A percentile compares a stretch with the other conserved stretches of the same genome.
Evolutionary conservation across 2,113 vertebrate species (phyloP).

Genomic region (Cololabis saira): DNA sequence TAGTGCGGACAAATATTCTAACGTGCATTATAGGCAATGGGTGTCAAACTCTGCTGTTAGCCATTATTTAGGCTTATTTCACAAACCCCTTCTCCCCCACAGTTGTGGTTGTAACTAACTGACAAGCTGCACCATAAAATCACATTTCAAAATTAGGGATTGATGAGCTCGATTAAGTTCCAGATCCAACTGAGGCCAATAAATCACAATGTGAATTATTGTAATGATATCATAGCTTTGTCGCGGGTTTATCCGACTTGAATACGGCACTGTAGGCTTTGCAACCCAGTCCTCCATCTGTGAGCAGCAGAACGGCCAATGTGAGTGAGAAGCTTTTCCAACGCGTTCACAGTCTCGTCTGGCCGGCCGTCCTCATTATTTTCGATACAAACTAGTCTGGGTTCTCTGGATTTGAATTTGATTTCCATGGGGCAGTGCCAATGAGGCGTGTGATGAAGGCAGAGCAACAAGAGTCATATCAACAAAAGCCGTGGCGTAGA

Average conservation of each 20-base stretch:
- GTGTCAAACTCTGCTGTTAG: conserved; percentile 33
- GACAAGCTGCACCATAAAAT: conserved; percentile 12
- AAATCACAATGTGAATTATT: conserved; percentile 24
- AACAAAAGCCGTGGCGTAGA: too few relatives aligned
- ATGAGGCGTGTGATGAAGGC: too few relatives aligned
- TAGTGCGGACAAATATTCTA: background rate
- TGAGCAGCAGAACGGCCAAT: conserved; percentile 3
- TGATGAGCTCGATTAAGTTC: conserved; percentile 27
- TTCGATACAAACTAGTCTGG: too few relatives aligned
- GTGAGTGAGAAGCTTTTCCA: background rate
- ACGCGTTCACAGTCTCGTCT: background rate
- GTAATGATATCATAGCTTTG: conserved; percentile 17
- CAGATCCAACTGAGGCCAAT: conserved; percentile 13
- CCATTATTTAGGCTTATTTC: conserved; percentile 19
- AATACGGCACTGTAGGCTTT: conserved; percentile 18
- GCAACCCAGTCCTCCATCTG: background rate
- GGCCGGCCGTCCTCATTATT: too few relatives aligned
- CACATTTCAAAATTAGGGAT: conserved; percentile 23
- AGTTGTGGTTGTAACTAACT: background rate
- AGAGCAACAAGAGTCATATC: too few relatives aligned
- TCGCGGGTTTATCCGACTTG: conserved; percentile 23
- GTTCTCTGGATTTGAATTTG: too few relatives aligned
- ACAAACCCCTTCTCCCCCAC: conserved; percentile 11
- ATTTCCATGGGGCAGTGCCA: too few relatives aligned
- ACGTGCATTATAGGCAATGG: conserved; percentile 5